A percentile compares a stretch with the other conserved stretches of the same genome.
Conservation (phyloP, 2,888 invertebrate species). For the Drosophila melanosoma region DNA sequence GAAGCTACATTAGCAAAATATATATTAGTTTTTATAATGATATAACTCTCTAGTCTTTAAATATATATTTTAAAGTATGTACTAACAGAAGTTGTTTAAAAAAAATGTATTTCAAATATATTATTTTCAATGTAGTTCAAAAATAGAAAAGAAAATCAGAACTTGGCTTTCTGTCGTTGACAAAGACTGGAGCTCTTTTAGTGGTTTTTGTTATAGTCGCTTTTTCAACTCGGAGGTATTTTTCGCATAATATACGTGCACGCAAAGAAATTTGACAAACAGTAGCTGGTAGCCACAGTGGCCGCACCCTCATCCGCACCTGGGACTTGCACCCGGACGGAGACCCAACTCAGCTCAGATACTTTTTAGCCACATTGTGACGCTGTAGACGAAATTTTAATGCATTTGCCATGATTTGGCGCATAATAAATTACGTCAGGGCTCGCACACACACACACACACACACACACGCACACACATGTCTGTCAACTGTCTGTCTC, state of each 20-base stretch:
- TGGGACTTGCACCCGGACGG: constrained; percentile 23
- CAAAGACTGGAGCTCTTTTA: neutral
- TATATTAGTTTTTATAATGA: neutral
- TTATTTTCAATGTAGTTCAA: neutral
- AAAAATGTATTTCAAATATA: neutral
- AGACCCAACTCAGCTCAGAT: constrained; percentile 56
- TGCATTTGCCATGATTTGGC: constrained; percentile 74
- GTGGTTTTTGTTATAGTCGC: constrained; percentile 18
- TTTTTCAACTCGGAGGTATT: constrained; percentile 33
- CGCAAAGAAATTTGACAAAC: constrained; percentile 69
- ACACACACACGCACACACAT: constrained; percentile 18
- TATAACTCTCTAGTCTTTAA: neutral
- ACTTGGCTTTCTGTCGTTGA: neutral
- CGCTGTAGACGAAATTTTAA: constrained; percentile 71
- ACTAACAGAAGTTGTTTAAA: neutral
- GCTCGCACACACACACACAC: constrained; percentile 3
- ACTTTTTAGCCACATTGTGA: constrained; percentile 67
- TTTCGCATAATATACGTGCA: constrained; percentile 59
- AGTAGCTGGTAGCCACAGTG: constrained; percentile 41
- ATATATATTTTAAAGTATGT: neutral
- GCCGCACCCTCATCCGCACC: constrained; percentile 1
- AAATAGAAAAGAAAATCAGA: neutral
- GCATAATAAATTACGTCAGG: constrained; percentile 68
- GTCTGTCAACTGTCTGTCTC: constrained; percentile 42
- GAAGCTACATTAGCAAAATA: neutral